Conservation (phyloP, 1,140 invertebrate genomes). For the Theocolax elegans region DNA sequence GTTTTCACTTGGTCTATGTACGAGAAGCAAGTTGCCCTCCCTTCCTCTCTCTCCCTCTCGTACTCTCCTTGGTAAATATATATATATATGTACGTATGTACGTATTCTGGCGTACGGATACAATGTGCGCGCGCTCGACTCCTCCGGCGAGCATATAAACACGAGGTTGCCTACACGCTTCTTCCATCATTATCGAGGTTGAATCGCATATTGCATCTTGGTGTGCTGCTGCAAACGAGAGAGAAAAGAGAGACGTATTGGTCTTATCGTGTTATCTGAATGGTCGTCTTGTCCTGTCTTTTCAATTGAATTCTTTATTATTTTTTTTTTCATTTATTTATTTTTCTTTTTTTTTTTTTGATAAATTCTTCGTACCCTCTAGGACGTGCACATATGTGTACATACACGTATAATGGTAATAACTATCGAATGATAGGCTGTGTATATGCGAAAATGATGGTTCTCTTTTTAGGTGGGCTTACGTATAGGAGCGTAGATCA, state of each 20-base stretch:
- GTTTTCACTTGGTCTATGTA: background rate
- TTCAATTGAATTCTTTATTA: conserved; percentile 23
- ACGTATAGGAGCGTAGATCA: too few species aligned
- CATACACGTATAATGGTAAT: conserved; percentile 3
- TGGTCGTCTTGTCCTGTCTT: conserved; percentile 9
- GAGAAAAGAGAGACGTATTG: conserved; percentile 38
- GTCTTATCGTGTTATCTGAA: conserved; percentile 32
- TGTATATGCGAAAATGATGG: too few species aligned
- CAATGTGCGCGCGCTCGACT: too few species aligned
- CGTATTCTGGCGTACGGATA: too few species aligned
- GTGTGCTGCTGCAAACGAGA: conserved; percentile 16
- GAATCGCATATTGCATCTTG: conserved; percentile 26
- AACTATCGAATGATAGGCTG: background rate
- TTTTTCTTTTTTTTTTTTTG: background rate
- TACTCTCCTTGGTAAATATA: too few species aligned
- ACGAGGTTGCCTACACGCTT: conserved; percentile 8
- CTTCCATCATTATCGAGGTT: conserved; percentile 35
- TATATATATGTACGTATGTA: too few species aligned
- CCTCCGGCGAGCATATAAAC: background rate
- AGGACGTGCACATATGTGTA: too few species aligned
- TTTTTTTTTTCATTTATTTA: background rate
- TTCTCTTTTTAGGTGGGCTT: too few species aligned
- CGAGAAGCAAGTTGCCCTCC: background rate
- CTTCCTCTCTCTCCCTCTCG: background rate
- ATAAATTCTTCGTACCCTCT: background rate